Base-by-base conservation (phyloP, 1,140 invertebrate species). In the Drosophila sp. region DNA sequence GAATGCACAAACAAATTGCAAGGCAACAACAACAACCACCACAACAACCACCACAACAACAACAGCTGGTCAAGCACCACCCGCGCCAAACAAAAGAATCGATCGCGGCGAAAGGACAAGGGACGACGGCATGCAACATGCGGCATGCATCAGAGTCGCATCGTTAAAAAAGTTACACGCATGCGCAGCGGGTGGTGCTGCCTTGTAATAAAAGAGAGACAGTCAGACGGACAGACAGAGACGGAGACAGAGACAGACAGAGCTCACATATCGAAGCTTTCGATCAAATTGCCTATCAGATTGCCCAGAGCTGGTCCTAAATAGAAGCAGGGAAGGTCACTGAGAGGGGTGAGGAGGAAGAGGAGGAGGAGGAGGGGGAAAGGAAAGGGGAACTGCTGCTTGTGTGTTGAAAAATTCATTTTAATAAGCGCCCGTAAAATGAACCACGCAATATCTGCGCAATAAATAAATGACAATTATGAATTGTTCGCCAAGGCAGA, bases 391-490 rank as follows among this genome's bases (percentile, higher is more conserved):
- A 38, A 38, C 43, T 38, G n/a, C 11, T 8, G 9, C 32, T 16
- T 76, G 58, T 84, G 82, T 71, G 83, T 89, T 87, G 83, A 87
- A 83, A 87, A 87, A 87, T 87, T 79, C 83, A 83, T 87, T 87
- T 87, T 87, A 83, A 89, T 89, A 89, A 89, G 83, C 83, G 83
- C 83, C 80, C 83, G 76, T 89, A 89, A 89, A 89, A 89, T 80
- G 61, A 76, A 69, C 38, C 64, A 43, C 59, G 78, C 82, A 65
- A 80, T 83, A 89, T 89, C 83, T 89, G 69, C 54, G 79, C 83
- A 89, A 89, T 89, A 89, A 89, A 89, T 89, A 89, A 89, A 80
- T 89, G 83, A 89, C 83, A 89, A 89, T 89, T 89, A 89, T 89
- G 83, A 89, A 89, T 89, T 89, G 84, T 79, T 83, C 70, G n/a